A percentile compares a stretch with the other conserved stretches of the same genome.
Conservation (phyloP, 2,113 vertebrate genomes). For the Cochlearius cochlearius region DNA sequence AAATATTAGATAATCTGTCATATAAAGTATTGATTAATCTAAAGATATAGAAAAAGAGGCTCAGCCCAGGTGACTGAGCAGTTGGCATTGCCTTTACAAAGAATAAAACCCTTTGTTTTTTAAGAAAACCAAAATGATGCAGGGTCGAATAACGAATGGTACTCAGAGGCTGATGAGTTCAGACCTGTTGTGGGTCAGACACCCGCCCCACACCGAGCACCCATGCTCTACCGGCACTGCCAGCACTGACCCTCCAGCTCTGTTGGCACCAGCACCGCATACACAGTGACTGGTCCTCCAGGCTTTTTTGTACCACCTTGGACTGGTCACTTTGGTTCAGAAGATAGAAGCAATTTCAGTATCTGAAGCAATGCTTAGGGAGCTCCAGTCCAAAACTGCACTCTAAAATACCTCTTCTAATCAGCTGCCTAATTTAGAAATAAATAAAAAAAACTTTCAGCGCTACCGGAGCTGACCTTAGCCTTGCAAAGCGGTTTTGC, state of each 20-base stretch:
- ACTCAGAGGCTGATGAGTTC: not conserved
- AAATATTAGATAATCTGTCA: not conserved
- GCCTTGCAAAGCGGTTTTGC: not conserved
- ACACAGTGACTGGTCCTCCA: not conserved
- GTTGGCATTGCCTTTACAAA: not conserved
- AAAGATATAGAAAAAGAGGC: not conserved
- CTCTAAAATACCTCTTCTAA: not conserved
- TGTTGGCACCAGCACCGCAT: fast-evolving
- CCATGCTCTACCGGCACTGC: not conserved
- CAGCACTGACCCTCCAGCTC: not conserved
- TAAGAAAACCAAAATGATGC: not conserved
- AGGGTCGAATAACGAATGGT: not conserved
- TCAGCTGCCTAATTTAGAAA: not conserved
- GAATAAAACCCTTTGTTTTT: not conserved
- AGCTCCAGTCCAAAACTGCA: not conserved
- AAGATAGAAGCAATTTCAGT: not conserved
- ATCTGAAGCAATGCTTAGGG: not conserved
- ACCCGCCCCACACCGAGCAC: fast-evolving
- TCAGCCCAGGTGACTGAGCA: not conserved
- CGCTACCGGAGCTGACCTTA: not conserved
- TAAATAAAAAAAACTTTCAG: not conserved
- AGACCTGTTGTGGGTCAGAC: not conserved
- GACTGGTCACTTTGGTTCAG: not conserved
- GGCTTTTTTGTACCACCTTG: not conserved
- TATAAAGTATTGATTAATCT: not conserved